These are phyloP conservation scores for Antrozous pallidus DNA, from an alignment of 2,797 vertebrate genomes.

Conservation along the genomic window DNA sequence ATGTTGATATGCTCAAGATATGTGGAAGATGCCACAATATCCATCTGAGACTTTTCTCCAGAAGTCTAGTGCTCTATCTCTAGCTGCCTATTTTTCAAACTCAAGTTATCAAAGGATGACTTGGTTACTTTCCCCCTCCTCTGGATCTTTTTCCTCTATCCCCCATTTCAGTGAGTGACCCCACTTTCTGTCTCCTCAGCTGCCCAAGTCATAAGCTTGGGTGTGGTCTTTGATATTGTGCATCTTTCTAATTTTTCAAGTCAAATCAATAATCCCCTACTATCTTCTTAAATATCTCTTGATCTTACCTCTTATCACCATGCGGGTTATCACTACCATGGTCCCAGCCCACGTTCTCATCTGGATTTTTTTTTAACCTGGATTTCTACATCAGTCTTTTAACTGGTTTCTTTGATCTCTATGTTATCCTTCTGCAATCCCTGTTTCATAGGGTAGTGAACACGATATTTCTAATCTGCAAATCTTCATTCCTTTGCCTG, in stretches of 20 bases:
- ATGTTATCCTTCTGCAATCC: background rate
- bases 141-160: background rate
- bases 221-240: background rate
- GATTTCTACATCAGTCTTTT: background rate
- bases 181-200: background rate
- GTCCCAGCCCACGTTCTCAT: background rate
- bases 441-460: background rate
- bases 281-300: background rate
- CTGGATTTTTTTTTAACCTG: background rate
- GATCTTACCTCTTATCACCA: background rate
- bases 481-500: conserved; percentile 19
- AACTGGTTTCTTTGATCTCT: background rate
- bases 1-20: background rate
- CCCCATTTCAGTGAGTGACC: background rate
- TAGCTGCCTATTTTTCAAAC: background rate
- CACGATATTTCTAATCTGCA: background rate
- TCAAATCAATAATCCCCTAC: background rate
- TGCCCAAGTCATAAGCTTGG: background rate
- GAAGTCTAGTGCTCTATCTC: background rate
- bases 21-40: background rate
- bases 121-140: background rate
- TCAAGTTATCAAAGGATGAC: background rate
- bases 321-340: background rate
- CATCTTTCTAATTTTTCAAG: background rate
- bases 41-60: background rate